phyloP scores from a whole-genome alignment of 2,113 vertebrate species.

The Tamias sibiricus region DNA sequence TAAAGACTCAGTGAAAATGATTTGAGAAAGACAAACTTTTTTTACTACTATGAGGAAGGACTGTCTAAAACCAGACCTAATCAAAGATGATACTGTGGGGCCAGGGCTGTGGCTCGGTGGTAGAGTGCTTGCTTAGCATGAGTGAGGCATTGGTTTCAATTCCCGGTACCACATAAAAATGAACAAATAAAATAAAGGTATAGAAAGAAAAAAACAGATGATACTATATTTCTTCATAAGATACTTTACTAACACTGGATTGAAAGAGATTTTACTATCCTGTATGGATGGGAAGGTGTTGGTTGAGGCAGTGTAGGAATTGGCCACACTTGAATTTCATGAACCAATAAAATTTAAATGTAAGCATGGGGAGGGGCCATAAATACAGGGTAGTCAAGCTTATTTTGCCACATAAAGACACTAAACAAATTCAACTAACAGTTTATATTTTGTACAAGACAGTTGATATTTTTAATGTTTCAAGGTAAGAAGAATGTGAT shows the following conservation, averaged over 20 bases:
- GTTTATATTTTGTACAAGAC: conserved; percentile 35
- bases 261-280: conserved; percentile 38
- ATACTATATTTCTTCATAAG: conserved; percentile 14
- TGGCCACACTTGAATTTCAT: conserved; percentile 39
- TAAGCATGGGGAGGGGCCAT: neutral
- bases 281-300: neutral
- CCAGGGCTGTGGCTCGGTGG: too few species aligned
- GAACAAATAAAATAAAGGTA: too few species aligned
- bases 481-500: conserved; percentile 6
- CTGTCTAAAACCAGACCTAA: conserved; percentile 30
- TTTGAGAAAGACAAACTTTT: conserved; percentile 16
- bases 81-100: neutral
- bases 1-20: conserved; percentile 38
- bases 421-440: conserved; percentile 18
- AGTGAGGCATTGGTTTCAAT: too few species aligned
- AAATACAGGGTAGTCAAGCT: neutral
- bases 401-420: conserved; percentile 49
- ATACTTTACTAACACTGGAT: conserved; percentile 19
- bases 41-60: neutral
- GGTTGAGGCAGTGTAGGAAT: conserved; percentile 8
- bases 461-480: neutral
- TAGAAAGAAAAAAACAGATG: too few species aligned
- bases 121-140: too few species aligned
- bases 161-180: too few species aligned
- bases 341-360: conserved; percentile 32